phyloP scores from a whole-genome alignment of 2,797 vertebrate species.

The Trachops cirrhosus region DNA sequence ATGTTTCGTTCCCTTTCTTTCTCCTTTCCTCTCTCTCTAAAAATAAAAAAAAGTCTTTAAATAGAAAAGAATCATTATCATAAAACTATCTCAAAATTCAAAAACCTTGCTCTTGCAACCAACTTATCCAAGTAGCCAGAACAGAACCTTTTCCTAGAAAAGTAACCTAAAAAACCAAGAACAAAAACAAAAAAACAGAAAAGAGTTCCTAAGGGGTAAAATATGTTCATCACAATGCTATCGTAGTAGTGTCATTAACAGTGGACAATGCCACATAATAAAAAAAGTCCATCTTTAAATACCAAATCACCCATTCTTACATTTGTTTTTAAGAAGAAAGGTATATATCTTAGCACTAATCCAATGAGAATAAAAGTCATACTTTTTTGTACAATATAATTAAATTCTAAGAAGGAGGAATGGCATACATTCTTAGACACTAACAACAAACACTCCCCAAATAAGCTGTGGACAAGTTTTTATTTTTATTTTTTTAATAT shows the following conservation, averaged over 20 bases:
- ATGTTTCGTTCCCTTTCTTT: neutral
- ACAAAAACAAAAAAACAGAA: neutral
- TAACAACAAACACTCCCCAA: neutral
- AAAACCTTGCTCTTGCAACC: neutral
- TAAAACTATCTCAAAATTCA: neutral
- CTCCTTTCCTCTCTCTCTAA: neutral
- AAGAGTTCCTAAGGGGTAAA: neutral
- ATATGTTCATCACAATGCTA: neutral
- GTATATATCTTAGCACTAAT: neutral
- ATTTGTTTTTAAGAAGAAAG: constrained; percentile 7
- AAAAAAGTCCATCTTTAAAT: constrained; percentile 27
- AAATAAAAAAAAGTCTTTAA: neutral
- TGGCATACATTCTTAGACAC: neutral
- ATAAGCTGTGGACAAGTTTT: neutral
- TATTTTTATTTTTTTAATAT: no score
- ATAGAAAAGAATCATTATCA: neutral
- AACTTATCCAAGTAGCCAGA: neutral
- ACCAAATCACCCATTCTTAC: neutral
- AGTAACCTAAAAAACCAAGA: neutral
- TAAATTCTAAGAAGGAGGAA: neutral
- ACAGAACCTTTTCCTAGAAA: neutral
- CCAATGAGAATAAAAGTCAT: neutral
- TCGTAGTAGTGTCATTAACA: neutral
- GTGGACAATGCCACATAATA: neutral
- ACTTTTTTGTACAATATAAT: neutral